Evolutionary conservation across 2,113 vertebrate species (phyloP).

Genomic region (Pelusios castaneus): DNA sequence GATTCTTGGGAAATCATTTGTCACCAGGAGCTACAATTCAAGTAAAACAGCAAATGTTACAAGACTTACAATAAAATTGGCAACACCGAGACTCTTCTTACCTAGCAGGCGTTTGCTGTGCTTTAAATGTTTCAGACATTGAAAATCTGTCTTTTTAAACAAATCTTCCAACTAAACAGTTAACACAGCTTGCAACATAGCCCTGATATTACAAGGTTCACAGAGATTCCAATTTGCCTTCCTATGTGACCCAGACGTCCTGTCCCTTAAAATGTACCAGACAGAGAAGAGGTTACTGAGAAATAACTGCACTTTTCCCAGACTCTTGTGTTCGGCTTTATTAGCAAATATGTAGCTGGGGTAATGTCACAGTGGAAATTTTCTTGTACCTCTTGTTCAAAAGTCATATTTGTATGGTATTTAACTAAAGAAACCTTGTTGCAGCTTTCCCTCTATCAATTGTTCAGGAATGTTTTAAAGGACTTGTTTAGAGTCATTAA

Average conservation of each 20-base stretch:
- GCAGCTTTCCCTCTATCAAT: not conserved
- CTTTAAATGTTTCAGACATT: conserved; percentile 39
- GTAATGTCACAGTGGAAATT: conserved; percentile 23
- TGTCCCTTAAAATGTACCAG: conserved; percentile 66
- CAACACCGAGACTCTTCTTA: not conserved
- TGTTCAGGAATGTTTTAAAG: conserved; percentile 4
- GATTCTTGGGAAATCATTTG: conserved; percentile 29
- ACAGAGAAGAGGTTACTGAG: conserved; percentile 63
- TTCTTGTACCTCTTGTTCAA: conserved; percentile 41
- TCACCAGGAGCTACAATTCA: conserved; percentile 18
- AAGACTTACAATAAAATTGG: conserved; percentile 27
- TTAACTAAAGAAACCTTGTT: conserved; percentile 4
- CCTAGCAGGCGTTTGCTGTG: conserved; percentile 16
- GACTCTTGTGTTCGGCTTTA: conserved; percentile 21
- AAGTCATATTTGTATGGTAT: not conserved
- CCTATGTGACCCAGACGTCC: conserved; percentile 56
- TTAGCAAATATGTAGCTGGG: conserved; percentile 37
- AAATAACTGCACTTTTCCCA: conserved; percentile 61
- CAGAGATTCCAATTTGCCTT: conserved; percentile 29
- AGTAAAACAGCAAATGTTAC: conserved; percentile 15
- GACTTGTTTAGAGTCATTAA: not conserved
- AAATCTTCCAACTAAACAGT: conserved; percentile 19
- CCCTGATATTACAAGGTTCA: conserved; percentile 50
- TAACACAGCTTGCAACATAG: conserved; percentile 49
- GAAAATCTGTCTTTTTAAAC: not conserved